These are phyloP conservation scores for Caprella mutica DNA, from an alignment of 2,888 invertebrate species.

Conservation along the genomic window DNA sequence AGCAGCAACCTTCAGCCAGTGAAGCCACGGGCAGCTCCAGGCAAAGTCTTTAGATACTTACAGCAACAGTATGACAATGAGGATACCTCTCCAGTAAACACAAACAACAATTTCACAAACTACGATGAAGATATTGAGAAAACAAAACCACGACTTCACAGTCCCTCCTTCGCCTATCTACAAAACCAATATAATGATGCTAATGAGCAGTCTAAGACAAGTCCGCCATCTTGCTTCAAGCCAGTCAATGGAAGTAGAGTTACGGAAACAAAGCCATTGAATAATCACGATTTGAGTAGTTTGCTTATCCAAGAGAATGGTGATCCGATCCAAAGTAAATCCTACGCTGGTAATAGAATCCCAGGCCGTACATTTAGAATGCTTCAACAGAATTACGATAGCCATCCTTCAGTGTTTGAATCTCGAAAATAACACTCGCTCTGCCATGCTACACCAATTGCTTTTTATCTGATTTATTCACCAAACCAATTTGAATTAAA, in stretches of 20 bases:
- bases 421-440: slow-evolving; percentile 24
- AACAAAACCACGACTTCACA: slow-evolving; percentile 11
- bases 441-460: no score
- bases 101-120: not conserved
- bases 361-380: slow-evolving; percentile 29
- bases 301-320: not conserved
- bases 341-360: slow-evolving; percentile 24
- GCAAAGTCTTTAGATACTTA: slow-evolving; percentile 28
- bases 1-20: slow-evolving; percentile 12
- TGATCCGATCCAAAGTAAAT: slow-evolving; percentile 14
- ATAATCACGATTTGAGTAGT: not conserved
- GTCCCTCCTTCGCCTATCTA: slow-evolving; percentile 23
- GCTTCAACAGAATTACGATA: slow-evolving; percentile 26
- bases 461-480: no score
- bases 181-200: slow-evolving; percentile 23
- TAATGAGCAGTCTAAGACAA: not conserved
- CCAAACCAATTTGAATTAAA: no score
- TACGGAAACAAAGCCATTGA: slow-evolving; percentile 1
- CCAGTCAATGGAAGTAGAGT: slow-evolving; percentile 20
- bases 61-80: slow-evolving; percentile 26
- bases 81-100: not conserved
- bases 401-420: slow-evolving; percentile 27
- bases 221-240: slow-evolving; percentile 13
- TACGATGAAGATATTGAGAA: not conserved
- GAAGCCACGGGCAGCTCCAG: slow-evolving; percentile 32